Conservation (phyloP, 2,888 invertebrate genomes). For the Pachydiplax longipennis region DNA sequence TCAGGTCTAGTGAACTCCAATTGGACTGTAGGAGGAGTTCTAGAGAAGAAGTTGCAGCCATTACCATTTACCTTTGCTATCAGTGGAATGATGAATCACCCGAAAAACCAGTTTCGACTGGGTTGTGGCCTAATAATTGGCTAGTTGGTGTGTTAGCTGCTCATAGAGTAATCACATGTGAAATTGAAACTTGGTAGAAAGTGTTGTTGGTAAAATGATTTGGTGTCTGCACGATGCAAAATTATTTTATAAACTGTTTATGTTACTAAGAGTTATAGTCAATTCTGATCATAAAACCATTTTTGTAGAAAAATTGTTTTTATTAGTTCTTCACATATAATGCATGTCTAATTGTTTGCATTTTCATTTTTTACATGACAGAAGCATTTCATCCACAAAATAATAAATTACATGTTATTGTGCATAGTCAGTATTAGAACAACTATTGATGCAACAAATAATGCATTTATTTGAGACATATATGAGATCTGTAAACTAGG, state of each 20-base stretch:
- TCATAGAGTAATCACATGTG: background rate
- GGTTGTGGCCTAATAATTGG: conserved; percentile 96
- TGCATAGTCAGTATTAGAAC: background rate
- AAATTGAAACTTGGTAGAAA: background rate
- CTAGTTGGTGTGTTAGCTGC: conserved; percentile 60
- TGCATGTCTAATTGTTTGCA: background rate
- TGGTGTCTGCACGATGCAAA: conserved; percentile 18
- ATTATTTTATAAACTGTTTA: conserved; percentile 18
- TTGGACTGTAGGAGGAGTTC: conserved; percentile 90
- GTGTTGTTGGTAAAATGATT: conserved; percentile 5
- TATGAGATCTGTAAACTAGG: background rate
- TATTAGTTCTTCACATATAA: background rate
- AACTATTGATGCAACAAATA: background rate
- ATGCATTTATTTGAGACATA: background rate
- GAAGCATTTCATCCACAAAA: background rate
- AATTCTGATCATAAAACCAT: background rate
- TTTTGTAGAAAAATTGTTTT: conserved; percentile 18
- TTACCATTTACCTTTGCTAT: conserved; percentile 93
- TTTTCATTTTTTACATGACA: background rate
- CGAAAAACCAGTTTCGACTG: conserved; percentile 89
- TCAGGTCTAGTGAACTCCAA: conserved; percentile 90
- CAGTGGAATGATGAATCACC: conserved; percentile 91
- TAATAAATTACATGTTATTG: background rate
- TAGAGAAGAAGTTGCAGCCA: conserved; percentile 93
- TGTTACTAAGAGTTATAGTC: background rate